phyloP scores from a whole-genome alignment of 2,113 vertebrate species.

The Otocyon megalotis region DNA sequence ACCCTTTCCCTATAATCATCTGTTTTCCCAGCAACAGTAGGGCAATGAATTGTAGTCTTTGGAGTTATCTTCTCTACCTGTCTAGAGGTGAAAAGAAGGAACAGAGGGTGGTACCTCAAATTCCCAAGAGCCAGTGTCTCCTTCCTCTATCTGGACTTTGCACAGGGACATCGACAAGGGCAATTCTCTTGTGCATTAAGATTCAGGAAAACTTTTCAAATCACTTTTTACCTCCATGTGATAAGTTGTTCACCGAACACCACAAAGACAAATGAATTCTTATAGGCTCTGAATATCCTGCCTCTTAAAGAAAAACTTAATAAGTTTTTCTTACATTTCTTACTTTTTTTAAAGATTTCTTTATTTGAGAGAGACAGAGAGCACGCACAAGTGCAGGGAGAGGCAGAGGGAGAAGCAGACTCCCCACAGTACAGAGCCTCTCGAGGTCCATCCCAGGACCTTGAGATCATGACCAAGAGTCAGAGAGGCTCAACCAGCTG shows the following conservation, averaged over 20 bases:
- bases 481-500: not conserved
- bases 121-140: not conserved
- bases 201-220: constrained; percentile 9
- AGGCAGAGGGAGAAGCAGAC: not conserved
- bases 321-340: not conserved
- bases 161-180: not conserved
- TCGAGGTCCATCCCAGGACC: not conserved
- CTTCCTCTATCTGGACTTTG: not conserved
- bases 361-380: not conserved
- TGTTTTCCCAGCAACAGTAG: not conserved
- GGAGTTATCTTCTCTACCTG: not conserved
- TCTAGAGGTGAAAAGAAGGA: not conserved
- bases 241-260: not conserved
- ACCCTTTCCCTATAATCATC: not conserved
- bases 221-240: not conserved
- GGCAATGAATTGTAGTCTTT: not conserved
- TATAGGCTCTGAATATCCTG: not conserved
- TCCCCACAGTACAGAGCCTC: not conserved
- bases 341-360: not conserved
- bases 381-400: not conserved
- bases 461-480: not conserved
- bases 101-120: not conserved
- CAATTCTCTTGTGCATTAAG: not conserved
- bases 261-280: not conserved
- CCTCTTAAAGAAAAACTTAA: not conserved